These are phyloP conservation scores for Hipparchia sbordonii DNA, from an alignment of 2,888 invertebrate species.

Conservation along the genomic window DNA sequence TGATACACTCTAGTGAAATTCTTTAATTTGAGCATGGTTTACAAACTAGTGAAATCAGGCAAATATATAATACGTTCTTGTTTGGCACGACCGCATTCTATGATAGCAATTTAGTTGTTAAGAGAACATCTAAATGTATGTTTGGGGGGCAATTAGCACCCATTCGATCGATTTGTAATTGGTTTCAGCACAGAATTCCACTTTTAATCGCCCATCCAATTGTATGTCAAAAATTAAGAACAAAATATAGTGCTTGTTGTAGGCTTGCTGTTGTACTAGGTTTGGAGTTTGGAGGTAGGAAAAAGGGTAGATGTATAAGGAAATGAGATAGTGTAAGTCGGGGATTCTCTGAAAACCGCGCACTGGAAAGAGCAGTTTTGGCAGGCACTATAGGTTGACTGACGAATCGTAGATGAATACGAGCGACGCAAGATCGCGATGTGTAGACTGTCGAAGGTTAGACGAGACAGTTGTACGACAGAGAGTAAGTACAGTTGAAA, in stretches of 20 bases:
- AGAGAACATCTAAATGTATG: background rate
- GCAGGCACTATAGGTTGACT: too few relatives aligned
- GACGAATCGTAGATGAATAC: too few relatives aligned
- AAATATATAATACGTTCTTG: background rate
- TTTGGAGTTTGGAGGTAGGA: background rate
- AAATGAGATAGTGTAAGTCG: too few relatives aligned
- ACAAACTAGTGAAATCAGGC: background rate
- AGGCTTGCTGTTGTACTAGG: background rate
- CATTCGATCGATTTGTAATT: constrained; percentile 5
- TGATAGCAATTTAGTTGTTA: constrained; percentile 8
- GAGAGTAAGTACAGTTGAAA: too few relatives aligned
- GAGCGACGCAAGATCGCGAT: too few relatives aligned
- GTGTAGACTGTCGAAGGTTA: too few relatives aligned
- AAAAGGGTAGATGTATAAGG: background rate
- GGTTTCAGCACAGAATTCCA: background rate
- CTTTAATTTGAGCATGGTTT: background rate
- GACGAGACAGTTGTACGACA: too few relatives aligned
- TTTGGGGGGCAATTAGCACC: constrained; percentile 8
- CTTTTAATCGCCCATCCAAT: background rate
- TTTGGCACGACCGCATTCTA: background rate
- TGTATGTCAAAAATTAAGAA: background rate
- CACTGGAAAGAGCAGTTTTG: too few relatives aligned
- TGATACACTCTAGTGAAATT: background rate
- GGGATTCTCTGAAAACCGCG: too few relatives aligned
- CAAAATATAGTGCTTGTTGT: too few relatives aligned